These are phyloP conservation scores for Hipposideros armiger DNA, from an alignment of 2,113 vertebrate genomes.

Conservation along the genomic window DNA sequence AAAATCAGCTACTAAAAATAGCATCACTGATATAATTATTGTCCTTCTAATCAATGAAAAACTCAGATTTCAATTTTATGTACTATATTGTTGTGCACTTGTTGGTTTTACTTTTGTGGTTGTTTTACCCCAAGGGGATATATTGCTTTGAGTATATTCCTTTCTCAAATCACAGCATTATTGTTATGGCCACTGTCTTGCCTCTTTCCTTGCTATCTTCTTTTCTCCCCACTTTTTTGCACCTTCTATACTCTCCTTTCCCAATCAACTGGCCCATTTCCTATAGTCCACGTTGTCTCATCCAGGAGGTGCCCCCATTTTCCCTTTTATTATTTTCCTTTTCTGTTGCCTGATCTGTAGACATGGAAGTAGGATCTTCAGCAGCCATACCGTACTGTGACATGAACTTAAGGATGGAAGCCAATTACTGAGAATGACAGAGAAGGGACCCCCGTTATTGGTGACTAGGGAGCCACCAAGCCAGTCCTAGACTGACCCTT, in stretches of 20 bases:
- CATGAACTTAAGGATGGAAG: background rate
- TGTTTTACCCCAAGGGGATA: background rate
- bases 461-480: background rate
- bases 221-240: background rate
- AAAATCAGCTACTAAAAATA: slow-evolving; percentile 44
- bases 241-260: background rate
- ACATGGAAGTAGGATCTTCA: background rate
- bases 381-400: background rate
- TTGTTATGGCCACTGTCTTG: background rate
- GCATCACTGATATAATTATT: slow-evolving; percentile 44
- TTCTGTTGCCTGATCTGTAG: background rate
- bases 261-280: background rate
- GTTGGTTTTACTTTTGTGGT: background rate
- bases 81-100: background rate
- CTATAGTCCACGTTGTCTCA: background rate
- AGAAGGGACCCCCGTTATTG: background rate
- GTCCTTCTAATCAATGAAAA: slow-evolving; percentile 39
- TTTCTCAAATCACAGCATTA: background rate
- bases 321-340: background rate
- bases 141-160: background rate
- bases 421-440: background rate
- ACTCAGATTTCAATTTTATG: background rate
- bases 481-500: background rate
- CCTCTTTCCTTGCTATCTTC: background rate
- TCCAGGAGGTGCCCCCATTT: accelerated